Evolutionary conservation across 1,140 invertebrate genomes (phyloP).

Genomic region (Lepidotrigona ventralis): DNA sequence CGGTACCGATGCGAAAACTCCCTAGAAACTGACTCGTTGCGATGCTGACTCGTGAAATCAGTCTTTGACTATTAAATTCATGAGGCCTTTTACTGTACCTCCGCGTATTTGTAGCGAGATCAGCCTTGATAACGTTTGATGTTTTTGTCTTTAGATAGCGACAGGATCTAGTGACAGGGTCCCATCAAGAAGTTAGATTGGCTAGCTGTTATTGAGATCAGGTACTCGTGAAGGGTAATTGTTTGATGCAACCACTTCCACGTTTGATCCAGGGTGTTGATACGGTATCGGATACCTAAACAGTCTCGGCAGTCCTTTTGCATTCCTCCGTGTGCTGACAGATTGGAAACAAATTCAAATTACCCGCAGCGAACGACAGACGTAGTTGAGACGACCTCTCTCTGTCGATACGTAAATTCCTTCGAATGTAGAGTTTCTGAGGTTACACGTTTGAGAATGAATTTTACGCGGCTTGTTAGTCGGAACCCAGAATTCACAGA

Average conservation of each 20-base stretch:
- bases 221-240: slow-evolving; percentile 90
- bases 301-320: slow-evolving; percentile 90
- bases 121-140: slow-evolving; percentile 28
- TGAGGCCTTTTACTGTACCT: background rate
- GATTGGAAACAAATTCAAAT: slow-evolving; percentile 78
- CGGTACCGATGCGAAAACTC: slow-evolving; percentile 28
- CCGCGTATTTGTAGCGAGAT: background rate
- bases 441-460: background rate
- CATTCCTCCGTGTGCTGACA: slow-evolving; percentile 88
- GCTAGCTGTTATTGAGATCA: slow-evolving; percentile 88
- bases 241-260: slow-evolving; percentile 96
- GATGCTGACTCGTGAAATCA: slow-evolving; percentile 15
- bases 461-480: background rate
- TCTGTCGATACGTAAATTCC: background rate
- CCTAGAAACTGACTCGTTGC: background rate
- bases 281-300: slow-evolving; percentile 91
- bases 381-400: background rate
- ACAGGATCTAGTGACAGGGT: slow-evolving; percentile 67
- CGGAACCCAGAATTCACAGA: background rate
- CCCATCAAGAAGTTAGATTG: slow-evolving; percentile 82
- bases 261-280: slow-evolving; percentile 91
- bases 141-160: slow-evolving; percentile 15
- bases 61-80: slow-evolving; percentile 27
- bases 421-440: background rate
- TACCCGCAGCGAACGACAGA: slow-evolving; percentile 17